Evolutionary conservation across 2,888 invertebrate genomes (phyloP), one percentile per base, ranked within the genome.

Genomic region (Cheilosia pagana): DNA sequence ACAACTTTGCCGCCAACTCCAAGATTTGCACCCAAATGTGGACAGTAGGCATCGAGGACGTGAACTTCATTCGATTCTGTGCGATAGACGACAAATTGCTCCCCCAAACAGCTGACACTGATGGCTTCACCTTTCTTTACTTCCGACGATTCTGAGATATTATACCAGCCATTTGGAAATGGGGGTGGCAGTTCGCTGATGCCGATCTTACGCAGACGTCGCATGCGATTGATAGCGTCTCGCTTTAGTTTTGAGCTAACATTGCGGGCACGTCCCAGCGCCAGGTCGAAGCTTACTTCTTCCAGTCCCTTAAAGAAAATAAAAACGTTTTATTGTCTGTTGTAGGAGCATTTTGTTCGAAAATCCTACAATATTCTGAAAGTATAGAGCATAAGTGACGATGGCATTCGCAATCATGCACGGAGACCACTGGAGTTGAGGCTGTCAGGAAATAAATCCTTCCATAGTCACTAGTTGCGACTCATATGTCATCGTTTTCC

Each of bases 101-200:
- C 93, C 2, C 96, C 97, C 28, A 97, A 90, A 31, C 94, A 95
- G 62, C 95, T 93, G 0, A 96, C 93, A 75, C 94, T 93, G 6
- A 92, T 91, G 0, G 95, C 94, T 59, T 93, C 92, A 0, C 94
- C 93, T 0, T 89, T 88, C 45, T 91, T 92, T 19, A 97, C 89
- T 0, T 94, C 92, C 6, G 92, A 91, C 3, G 95, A 95, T 89
- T 97, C 97, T 0, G 95, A 92, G 1, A 98, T 90, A 0, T 94
- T 95, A 88, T 96, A 97, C 98, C 98, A 98, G 0, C 98, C 98
- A 89, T 98, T 98, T 0, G 98, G 98, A 90, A 94, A 98, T 0
- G 96, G 96, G 0, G 97, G 97, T 0, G 97, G 97, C 2, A 96
- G 92, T 35, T 91, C 89, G 1, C 78, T 88, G 0, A 93, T 92